These are phyloP conservation scores for Euproctis similis DNA, from an alignment of 2,888 invertebrate species.

Conservation along the genomic window DNA sequence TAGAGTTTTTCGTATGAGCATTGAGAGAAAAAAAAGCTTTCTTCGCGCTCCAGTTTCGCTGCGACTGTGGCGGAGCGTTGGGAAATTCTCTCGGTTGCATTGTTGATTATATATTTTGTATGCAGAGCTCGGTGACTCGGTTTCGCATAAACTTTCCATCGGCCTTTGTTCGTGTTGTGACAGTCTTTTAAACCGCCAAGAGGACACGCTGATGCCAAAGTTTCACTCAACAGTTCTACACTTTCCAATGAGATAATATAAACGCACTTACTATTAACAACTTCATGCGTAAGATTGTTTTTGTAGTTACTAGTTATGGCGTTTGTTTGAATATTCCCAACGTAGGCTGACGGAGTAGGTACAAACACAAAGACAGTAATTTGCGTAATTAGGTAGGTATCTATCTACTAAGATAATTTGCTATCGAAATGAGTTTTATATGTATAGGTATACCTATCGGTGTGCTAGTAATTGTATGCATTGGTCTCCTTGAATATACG, in stretches of 20 bases:
- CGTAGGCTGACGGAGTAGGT: constrained; percentile 8
- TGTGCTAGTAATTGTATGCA: constrained; percentile 46
- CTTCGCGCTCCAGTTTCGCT: constrained; percentile 50
- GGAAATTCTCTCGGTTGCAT: constrained; percentile 57
- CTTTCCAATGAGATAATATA: constrained; percentile 13
- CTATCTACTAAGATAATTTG: too few species aligned
- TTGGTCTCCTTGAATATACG: constrained; percentile 65
- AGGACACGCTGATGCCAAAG: constrained; percentile 37
- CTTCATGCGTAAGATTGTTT: constrained; percentile 4
- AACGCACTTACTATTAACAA: constrained; percentile 12
- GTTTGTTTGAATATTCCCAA: constrained; percentile 12
- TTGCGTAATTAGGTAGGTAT: constrained; percentile 46
- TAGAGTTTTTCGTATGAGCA: constrained; percentile 17
- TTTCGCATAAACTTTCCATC: constrained; percentile 59
- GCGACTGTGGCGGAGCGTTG: constrained; percentile 52
- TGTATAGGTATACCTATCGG: constrained; percentile 26
- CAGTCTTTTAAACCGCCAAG: constrained; percentile 32
- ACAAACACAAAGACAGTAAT: constrained; percentile 28
- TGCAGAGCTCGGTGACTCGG: constrained; percentile 44
- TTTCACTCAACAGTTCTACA: constrained; percentile 30
- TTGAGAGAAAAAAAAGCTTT: constrained; percentile 40
- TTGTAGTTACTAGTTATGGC: constrained; percentile 3
- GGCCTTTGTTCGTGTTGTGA: constrained; percentile 52
- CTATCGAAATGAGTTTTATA: constrained; percentile 33
- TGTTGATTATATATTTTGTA: constrained; percentile 67